Evolutionary conservation across 2,797 vertebrate species (phyloP), one percentile per base, ranked within the genome.

Genomic region (Oreonectes daqikongensis): DNA sequence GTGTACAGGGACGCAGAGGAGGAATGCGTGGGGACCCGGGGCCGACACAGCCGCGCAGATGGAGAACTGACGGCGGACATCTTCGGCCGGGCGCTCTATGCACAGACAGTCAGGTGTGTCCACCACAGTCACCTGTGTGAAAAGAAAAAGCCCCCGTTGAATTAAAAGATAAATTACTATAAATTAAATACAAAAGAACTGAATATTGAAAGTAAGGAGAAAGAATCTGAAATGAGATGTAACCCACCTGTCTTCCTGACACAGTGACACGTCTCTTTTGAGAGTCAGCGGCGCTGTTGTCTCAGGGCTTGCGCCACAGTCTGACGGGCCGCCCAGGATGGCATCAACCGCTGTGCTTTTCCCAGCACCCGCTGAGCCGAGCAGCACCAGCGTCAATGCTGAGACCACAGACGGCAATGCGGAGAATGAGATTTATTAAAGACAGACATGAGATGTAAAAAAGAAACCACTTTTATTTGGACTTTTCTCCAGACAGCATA

Each of bases 1-100:
- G 83, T 91, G 86, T 69, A 90, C 53, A 0, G 93, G 85, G 42
- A 92, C 84, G 5, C 90, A 93, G 60, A 94, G 86, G 73, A 94
- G 85, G 81, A 94, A 92, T 46, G 85, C 89, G 0, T 93, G 92
- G 0, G 92, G 91, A 11, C 92, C 92, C 0, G 92, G 93, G 79
- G 86, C 83, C 8, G 91, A 90, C 0, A 88, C 81, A 63, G 89
- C 66, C 0, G 90, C 61, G 0, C 92, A 88, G 67, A 88, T 87
- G 0, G 87, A 88, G 42, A 93, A 85, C 73, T 86, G 88, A 2
- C 22, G 79, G n/a, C 32, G 85, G 24, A 90, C 86, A 1, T 92
- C 88, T 35, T 89, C 84, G 0, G 83, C 82, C 69, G 84, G 77
- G 57, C 78, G 88, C 70, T 77, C 79, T 0, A 90, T 83, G 48